Conservation (phyloP, 2,888 invertebrate genomes). For the Lepidochrysops patricia region DNA sequence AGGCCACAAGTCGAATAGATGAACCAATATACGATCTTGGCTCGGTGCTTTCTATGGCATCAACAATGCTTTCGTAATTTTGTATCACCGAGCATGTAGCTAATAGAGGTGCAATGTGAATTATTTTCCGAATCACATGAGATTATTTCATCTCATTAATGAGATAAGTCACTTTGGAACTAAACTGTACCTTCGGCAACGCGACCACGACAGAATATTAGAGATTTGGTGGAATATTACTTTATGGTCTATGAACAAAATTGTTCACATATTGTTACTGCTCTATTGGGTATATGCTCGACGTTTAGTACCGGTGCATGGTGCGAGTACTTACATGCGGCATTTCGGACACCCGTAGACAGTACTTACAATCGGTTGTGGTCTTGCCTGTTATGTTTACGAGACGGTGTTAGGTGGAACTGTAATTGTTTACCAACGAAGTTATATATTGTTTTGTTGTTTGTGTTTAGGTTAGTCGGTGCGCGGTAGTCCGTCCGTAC, state of each 20-base stretch:
- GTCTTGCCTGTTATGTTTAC: conserved; percentile 76
- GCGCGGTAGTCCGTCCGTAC: conserved; percentile 48
- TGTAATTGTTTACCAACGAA: conserved; percentile 74
- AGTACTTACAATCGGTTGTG: conserved; percentile 76
- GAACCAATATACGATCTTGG: too few relatives aligned
- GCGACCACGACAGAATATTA: too few relatives aligned
- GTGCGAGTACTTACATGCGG: conserved; percentile 11
- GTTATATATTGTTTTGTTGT: conserved; percentile 58
- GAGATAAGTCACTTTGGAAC: too few relatives aligned
- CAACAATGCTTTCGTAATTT: neutral
- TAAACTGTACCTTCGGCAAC: too few relatives aligned
- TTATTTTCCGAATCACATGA: too few relatives aligned
- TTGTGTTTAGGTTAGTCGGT: conserved; percentile 46
- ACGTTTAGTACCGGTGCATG: neutral
- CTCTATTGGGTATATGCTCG: too few relatives aligned
- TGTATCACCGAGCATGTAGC: neutral
- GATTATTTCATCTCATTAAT: too few relatives aligned
- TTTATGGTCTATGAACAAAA: too few relatives aligned
- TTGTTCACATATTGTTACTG: too few relatives aligned
- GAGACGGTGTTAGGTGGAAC: conserved; percentile 65
- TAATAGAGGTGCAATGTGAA: too few relatives aligned
- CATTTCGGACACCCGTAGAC: conserved; percentile 59
- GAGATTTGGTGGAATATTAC: too few relatives aligned
- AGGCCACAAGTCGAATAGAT: too few relatives aligned
- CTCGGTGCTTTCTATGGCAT: neutral